Percentiles rank a stretch among this genome's conserved stretches.
Evolutionary conservation across 2,113 vertebrate species (phyloP).

Genomic region (Enhydra lutris): DNA sequence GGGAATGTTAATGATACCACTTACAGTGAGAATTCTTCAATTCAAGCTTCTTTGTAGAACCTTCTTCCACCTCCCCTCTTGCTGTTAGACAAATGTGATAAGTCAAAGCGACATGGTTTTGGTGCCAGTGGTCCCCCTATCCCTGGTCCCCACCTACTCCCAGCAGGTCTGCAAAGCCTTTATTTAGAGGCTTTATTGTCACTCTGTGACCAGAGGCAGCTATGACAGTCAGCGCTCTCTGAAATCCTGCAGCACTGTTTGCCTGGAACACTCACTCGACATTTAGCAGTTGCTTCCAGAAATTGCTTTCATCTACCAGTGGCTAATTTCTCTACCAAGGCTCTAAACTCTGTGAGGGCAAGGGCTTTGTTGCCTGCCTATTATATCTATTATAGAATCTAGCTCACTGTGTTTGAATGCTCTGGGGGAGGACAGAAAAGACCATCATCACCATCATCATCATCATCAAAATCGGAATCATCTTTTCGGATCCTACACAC

Average conservation of each 20-base stretch:
- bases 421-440: not conserved
- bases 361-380: not conserved
- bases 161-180: not conserved
- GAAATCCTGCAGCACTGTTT: not conserved
- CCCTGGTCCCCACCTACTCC: not conserved
- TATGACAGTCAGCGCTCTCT: not conserved
- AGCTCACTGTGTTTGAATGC: not conserved
- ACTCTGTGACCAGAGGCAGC: not conserved
- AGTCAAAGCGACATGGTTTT: not conserved
- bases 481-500: not conserved
- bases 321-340: not conserved
- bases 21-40: constrained; percentile 13
- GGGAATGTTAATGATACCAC: not conserved
- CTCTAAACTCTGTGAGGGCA: not conserved
- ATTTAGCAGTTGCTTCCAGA: not conserved
- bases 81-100: not conserved
- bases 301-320: not conserved
- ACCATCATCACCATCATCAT: not conserved
- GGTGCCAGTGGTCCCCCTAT: not conserved
- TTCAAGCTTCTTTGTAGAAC: not conserved
- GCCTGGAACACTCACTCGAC: not conserved
- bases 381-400: not conserved
- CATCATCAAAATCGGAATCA: not conserved
- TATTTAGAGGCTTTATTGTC: not conserved
- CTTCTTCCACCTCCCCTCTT: not conserved